Conservation (phyloP, 2,888 invertebrate species). For the Kuschelorhynchus macadamiae region DNA sequence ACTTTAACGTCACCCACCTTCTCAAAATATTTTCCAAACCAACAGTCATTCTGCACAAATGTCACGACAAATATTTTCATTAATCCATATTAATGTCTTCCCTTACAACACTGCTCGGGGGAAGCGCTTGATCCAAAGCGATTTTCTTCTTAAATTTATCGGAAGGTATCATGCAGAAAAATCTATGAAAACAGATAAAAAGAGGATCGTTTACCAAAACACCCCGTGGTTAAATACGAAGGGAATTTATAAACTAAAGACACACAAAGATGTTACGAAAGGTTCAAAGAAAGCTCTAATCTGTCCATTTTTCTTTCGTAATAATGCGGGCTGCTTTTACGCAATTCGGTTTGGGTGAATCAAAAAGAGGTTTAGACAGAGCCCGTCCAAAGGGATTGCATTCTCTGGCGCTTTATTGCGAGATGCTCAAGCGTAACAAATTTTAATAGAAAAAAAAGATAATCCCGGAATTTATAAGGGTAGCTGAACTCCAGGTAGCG, state of each 20-base stretch:
- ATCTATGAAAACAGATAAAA: constrained; percentile 51
- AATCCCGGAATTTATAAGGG: constrained; percentile 43
- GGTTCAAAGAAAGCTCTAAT: constrained; percentile 42
- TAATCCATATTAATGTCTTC: constrained; percentile 47
- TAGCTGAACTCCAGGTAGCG: constrained; percentile 20
- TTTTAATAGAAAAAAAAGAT: constrained; percentile 48
- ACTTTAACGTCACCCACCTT: too few relatives aligned
- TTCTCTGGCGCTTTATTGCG: constrained; percentile 35
- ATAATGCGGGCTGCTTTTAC: constrained; percentile 46
- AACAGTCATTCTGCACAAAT: too few relatives aligned
- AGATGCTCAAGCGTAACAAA: constrained; percentile 42
- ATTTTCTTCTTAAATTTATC: constrained; percentile 49
- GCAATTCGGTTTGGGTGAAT: constrained; percentile 46
- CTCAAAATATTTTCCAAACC: too few relatives aligned
- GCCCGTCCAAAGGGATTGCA: constrained; percentile 43
- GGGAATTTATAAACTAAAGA: constrained; percentile 32
- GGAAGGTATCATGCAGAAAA: constrained; percentile 54
- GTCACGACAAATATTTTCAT: constrained; percentile 48
- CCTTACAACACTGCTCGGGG: constrained; percentile 27
- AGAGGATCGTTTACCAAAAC: constrained; percentile 20
- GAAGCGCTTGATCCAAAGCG: constrained; percentile 45
- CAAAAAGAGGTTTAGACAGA: constrained; percentile 40
- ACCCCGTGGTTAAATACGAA: constrained; percentile 15
- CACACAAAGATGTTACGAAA: constrained; percentile 28
- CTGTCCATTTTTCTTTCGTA: constrained; percentile 43